Conservation (phyloP, 2,113 vertebrate genomes). For the Chrysochloris asiatica region DNA sequence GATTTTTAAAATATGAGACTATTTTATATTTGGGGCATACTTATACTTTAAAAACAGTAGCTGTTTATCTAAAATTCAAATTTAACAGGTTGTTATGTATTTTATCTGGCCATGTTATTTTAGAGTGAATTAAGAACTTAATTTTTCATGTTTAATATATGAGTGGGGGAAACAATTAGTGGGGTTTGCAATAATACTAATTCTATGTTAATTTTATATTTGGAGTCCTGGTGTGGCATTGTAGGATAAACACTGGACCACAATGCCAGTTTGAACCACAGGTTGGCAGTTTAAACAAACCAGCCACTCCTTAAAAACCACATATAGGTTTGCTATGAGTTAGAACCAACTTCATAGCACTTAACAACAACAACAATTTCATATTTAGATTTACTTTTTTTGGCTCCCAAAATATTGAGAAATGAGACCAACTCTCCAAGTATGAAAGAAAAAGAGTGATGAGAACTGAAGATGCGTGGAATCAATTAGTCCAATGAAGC, state of each 20-base stretch:
- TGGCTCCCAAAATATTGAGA: not conserved
- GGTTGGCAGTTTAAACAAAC: too few relatives aligned
- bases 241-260: too few relatives aligned
- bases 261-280: too few relatives aligned
- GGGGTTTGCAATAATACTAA: not conserved
- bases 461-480: too few relatives aligned
- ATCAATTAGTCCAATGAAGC: too few relatives aligned
- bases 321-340: too few relatives aligned
- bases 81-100: not conserved
- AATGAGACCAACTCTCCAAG: not conserved
- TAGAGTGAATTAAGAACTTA: not conserved
- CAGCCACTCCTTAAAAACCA: too few relatives aligned
- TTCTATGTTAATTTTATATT: not conserved
- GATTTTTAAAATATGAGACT: not conserved
- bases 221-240: too few relatives aligned
- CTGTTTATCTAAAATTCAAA: constrained; percentile 1
- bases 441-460: too few relatives aligned
- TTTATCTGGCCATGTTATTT: not conserved
- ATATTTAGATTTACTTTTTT: not conserved
- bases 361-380: too few relatives aligned
- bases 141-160: constrained; percentile 6
- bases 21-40: not conserved
- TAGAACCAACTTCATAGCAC: too few relatives aligned
- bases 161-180: not conserved
- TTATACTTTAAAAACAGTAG: not conserved